Percentiles rank a stretch among this genome's conserved stretches.
Conservation (phyloP, 2,888 invertebrate genomes). For the Rugalucina vietnamica region DNA sequence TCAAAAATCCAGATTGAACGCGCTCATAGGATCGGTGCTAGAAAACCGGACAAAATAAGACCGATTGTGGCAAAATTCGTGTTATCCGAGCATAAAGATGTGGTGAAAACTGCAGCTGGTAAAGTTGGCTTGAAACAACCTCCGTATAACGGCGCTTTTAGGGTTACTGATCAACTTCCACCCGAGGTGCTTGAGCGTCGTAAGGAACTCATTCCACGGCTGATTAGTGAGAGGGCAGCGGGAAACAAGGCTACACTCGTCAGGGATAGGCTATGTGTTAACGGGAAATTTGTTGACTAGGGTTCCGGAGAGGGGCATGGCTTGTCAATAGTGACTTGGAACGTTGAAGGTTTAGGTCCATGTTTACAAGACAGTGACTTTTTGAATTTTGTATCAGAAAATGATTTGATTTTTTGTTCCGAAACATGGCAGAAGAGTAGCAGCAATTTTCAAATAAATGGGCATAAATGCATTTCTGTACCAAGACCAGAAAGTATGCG, state of each 20-base stretch:
- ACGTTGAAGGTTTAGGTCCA: slow-evolving; percentile 3
- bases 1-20: neutral
- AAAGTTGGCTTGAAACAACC: neutral
- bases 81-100: too few relatives aligned
- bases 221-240: neutral
- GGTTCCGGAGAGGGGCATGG: slow-evolving; percentile 10
- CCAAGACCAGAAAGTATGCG: neutral
- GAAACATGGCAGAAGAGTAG: slow-evolving; percentile 20
- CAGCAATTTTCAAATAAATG: slow-evolving; percentile 2
- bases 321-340: neutral
- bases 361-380: slow-evolving; percentile 18
- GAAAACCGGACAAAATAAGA: neutral
- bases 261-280: neutral
- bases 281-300: neutral
- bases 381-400: neutral
- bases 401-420: slow-evolving; percentile 7
- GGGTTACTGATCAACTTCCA: neutral
- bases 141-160: neutral
- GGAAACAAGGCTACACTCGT: neutral
- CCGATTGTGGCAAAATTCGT: neutral
- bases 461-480: slow-evolving; percentile 8
- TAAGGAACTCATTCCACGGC: neutral
- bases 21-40: neutral
- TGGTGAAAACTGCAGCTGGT: too few relatives aligned
- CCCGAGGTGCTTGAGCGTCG: neutral